Base-by-base conservation (phyloP, 1,140 invertebrate species). In the Tetramorium alpestre region DNA sequence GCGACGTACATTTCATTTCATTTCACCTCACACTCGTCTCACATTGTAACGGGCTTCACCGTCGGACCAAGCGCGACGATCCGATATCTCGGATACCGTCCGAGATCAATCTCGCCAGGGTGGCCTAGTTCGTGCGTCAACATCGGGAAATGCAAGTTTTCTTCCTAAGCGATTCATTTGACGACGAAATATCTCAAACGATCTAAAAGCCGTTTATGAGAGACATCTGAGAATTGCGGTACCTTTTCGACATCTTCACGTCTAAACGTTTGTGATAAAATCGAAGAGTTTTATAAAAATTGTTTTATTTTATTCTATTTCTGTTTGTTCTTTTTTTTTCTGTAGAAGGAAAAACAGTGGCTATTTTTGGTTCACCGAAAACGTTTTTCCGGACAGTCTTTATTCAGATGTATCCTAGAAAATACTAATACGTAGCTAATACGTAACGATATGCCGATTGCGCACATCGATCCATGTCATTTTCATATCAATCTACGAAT, bases 401-500 rank as follows among this genome's bases (percentile, higher is more conserved):
- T 81, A 69, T 56, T 70, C 77, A n/a, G 22, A 16, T 56, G 65
- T 44, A 18, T 47, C 33, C 28, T 69, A 54, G 13, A 5, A 13
- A 54, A 22, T 33, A 33, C 33, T 33, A 33, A 33, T 33, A 33
- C 33, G 47, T 38, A 33, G 33, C 38, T 67, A 22, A 44, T 44
- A 33, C 60, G 5, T 47, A 80, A n/a, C 28, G 76, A 60, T 73
- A 60, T 72, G 51, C 22, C 78, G 65, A 47, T 72, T 73, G 80
- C 67, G 67, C 78, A 51, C 51, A 72, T 33, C 72, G 54, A 73
- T 84, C 54, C 51, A 44, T 56, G 64, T 56, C 78, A 60, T 62
- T 75, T 75, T 84, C 80, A 84, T 75, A 84, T 84, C 69, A 84
- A 75, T 62, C 56, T 22, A 44, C 70, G 41, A 73, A 49, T 58